These are phyloP conservation scores for Thamnaconus septentrionalis DNA, from an alignment of 2,113 vertebrate species.

Conservation along the genomic window DNA sequence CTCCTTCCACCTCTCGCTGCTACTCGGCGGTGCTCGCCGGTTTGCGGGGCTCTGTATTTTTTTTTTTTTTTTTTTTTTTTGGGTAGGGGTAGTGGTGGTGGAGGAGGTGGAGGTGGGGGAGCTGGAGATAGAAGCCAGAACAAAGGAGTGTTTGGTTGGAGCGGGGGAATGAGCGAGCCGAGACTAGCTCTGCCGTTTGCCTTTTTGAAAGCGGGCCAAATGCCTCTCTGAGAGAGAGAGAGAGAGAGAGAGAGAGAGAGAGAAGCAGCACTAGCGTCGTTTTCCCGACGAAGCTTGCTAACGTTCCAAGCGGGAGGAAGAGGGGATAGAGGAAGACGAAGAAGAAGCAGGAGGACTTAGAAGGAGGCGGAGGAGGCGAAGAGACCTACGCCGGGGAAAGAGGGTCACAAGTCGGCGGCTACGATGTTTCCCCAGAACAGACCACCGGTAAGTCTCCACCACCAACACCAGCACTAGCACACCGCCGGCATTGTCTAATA, in stretches of 20 bases:
- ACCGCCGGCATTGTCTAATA: neutral
- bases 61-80: too few relatives aligned
- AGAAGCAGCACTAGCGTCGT: conserved; percentile 36
- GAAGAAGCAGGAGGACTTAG: neutral
- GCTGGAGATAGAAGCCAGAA: conserved; percentile 71
- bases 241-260: neutral
- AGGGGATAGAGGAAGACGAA: neutral
- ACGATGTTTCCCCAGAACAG: conserved; percentile 89
- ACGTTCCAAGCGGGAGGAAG: conserved; percentile 25
- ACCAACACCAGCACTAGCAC: conserved; percentile 2
- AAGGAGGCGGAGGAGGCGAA: conserved; percentile 31
- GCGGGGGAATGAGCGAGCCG: conserved; percentile 70
- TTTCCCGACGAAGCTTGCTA: conserved; percentile 55
- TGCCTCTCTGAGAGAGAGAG: conserved; percentile 68
- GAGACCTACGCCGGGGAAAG: conserved; percentile 19
- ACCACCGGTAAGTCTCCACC: conserved; percentile 81
- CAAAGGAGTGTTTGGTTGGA: conserved; percentile 73
- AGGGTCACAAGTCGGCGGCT: conserved; percentile 54
- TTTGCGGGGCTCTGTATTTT: too few relatives aligned
- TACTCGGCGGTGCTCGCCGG: too few relatives aligned
- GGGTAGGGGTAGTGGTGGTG: too few relatives aligned
- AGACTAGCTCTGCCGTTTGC: conserved; percentile 60
- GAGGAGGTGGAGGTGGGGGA: conserved; percentile 16
- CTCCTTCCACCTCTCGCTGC: conserved; percentile 51
- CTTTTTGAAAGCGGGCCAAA: conserved; percentile 66